These are phyloP conservation scores for Drosophila mimetica DNA, from an alignment of 2,888 invertebrate genomes.

Conservation along the genomic window DNA sequence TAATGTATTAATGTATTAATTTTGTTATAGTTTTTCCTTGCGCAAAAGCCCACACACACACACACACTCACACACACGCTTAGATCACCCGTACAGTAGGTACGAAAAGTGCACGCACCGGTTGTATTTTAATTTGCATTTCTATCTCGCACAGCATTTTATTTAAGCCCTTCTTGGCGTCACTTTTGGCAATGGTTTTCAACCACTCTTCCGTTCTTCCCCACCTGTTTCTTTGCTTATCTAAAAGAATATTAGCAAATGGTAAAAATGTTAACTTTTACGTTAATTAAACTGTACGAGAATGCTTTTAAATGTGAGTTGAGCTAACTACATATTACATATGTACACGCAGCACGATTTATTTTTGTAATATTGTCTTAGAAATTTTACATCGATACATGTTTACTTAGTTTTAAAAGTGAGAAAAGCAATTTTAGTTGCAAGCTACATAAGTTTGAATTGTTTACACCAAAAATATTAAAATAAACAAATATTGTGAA, in stretches of 20 bases:
- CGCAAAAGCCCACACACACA: slow-evolving; percentile 38
- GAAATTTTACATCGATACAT: slow-evolving; percentile 61
- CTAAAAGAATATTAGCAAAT: slow-evolving; percentile 49
- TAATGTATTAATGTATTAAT: slow-evolving; percentile 75
- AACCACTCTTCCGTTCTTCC: slow-evolving; percentile 14
- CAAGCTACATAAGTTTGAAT: slow-evolving; percentile 72
- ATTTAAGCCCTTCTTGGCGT: slow-evolving; percentile 10
- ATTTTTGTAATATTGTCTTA: slow-evolving; percentile 62
- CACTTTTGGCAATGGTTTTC: slow-evolving; percentile 16
- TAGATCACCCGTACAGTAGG: slow-evolving; percentile 47
- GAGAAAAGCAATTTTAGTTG: slow-evolving; percentile 57
- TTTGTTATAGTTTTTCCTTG: slow-evolving; percentile 69
- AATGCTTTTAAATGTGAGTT: slow-evolving; percentile 53
- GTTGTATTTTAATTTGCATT: slow-evolving; percentile 71
- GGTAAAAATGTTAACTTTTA: slow-evolving; percentile 56
- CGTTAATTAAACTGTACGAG: slow-evolving; percentile 42
- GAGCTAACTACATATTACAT: slow-evolving; percentile 53
- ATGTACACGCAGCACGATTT: slow-evolving; percentile 53
- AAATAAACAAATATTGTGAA: slow-evolving; percentile 71
- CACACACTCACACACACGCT: slow-evolving; percentile 33
- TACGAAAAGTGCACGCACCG: slow-evolving; percentile 56
- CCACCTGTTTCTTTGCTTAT: slow-evolving; percentile 13
- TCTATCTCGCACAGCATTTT: slow-evolving; percentile 64
- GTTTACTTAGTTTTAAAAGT: slow-evolving; percentile 71
- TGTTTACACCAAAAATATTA: slow-evolving; percentile 76